phyloP scores from a whole-genome alignment of 2,113 vertebrate genomes.

The Ornithorhynchus anatinus region DNA sequence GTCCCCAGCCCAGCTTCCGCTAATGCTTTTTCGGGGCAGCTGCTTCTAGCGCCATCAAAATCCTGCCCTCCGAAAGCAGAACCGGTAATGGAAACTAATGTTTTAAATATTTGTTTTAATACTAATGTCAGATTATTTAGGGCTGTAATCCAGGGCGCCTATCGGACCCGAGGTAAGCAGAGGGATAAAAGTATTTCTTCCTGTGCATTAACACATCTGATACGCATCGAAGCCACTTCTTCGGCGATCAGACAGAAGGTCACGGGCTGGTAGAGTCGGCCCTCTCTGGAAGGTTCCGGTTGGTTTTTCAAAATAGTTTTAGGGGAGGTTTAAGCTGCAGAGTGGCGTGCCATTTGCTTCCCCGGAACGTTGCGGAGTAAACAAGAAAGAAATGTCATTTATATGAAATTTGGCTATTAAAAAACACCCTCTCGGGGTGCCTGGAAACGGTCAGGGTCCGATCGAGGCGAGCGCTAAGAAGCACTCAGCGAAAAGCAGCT shows the following conservation, averaged over 20 bases:
- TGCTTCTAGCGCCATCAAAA: slow-evolving; percentile 61
- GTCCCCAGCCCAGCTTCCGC: no score
- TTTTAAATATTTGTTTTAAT: slow-evolving; percentile 80
- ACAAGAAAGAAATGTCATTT: slow-evolving; percentile 63
- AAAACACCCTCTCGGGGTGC: slow-evolving; percentile 40
- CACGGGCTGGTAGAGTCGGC: slow-evolving; percentile 68
- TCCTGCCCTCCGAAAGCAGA: slow-evolving; percentile 53
- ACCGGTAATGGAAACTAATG: slow-evolving; percentile 68
- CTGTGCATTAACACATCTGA: slow-evolving; percentile 80
- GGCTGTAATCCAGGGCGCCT: slow-evolving; percentile 74
- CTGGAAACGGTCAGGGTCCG: slow-evolving; percentile 69
- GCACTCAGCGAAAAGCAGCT: slow-evolving; percentile 70
- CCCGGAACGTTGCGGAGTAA: slow-evolving; percentile 49
- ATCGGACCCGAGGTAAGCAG: slow-evolving; percentile 66
- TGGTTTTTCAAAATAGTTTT: slow-evolving; percentile 61
- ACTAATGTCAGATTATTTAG: slow-evolving; percentile 84
- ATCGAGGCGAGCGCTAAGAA: slow-evolving; percentile 62
- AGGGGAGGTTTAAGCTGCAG: slow-evolving; percentile 72
- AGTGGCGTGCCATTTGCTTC: slow-evolving; percentile 42
- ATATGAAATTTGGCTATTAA: slow-evolving; percentile 56
- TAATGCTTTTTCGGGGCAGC: slow-evolving; percentile 68
- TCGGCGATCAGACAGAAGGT: slow-evolving; percentile 73
- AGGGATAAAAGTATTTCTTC: slow-evolving; percentile 77
- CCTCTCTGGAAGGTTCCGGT: slow-evolving; percentile 55
- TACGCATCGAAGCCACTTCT: slow-evolving; percentile 71